Evolutionary conservation across 2,113 vertebrate genomes (phyloP).

Genomic region (Xiphophorus couchianus): DNA sequence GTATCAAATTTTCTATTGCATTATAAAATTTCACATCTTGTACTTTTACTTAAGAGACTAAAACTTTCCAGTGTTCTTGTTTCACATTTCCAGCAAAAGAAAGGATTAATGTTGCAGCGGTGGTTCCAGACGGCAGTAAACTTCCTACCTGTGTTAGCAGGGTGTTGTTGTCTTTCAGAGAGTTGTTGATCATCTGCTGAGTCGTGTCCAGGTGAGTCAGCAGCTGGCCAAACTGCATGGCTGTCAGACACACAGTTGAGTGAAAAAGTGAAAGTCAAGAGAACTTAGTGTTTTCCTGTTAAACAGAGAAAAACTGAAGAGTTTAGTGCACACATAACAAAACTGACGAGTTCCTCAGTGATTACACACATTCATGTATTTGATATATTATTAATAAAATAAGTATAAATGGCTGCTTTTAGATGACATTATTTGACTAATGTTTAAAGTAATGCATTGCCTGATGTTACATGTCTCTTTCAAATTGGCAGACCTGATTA

Average conservation of each 20-base stretch:
- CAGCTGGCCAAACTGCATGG: constrained; percentile 92
- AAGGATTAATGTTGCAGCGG: background rate
- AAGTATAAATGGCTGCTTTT: background rate
- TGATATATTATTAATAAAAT: background rate
- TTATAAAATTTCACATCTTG: background rate
- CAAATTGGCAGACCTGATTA: constrained; percentile 31
- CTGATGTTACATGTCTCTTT: no score
- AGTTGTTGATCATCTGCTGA: constrained; percentile 91
- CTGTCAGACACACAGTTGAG: constrained; percentile 59
- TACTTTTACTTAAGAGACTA: background rate
- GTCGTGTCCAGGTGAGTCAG: constrained; percentile 92
- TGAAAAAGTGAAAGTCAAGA: background rate
- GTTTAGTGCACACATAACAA: background rate
- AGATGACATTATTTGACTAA: background rate
- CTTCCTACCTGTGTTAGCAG: constrained; percentile 86
- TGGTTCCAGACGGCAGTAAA: background rate
- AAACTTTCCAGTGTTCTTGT: background rate
- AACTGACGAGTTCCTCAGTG: constrained; percentile 3
- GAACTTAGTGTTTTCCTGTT: background rate
- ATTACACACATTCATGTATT: constrained; percentile 8
- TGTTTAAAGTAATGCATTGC: no score
- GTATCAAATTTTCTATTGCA: background rate
- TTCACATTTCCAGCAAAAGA: background rate
- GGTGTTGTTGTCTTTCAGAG: constrained; percentile 87
- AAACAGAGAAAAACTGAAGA: background rate